Conservation (phyloP, 2,888 invertebrate species). For the Aspidiotus destructor region DNA sequence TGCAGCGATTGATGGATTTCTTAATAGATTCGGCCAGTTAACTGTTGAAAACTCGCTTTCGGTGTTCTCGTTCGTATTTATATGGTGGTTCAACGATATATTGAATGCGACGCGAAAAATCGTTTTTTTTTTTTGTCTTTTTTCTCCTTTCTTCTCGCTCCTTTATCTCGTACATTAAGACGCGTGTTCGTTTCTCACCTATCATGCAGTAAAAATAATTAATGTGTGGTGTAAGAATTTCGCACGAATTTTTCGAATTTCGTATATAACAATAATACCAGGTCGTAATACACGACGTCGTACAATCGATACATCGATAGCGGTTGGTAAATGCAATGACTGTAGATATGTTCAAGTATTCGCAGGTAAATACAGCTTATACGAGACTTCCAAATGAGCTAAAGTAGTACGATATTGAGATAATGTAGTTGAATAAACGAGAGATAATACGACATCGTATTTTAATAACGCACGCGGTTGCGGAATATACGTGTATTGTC, state of each 20-base stretch:
- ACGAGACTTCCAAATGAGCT: not conserved
- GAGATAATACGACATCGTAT: too few relatives aligned
- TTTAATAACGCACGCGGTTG: too few relatives aligned
- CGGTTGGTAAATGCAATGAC: conserved; percentile 15
- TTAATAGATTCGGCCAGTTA: conserved; percentile 15
- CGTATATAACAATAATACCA: conserved; percentile 1
- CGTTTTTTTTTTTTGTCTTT: conserved; percentile 6
- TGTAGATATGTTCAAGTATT: conserved; percentile 14
- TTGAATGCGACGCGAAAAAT: conserved; percentile 10
- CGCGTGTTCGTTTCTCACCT: not conserved
- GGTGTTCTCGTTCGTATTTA: too few relatives aligned
- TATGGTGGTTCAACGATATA: not conserved
- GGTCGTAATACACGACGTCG: too few relatives aligned
- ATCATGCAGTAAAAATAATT: conserved; percentile 1
- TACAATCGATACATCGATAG: too few relatives aligned
- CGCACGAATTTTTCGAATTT: conserved; percentile 7
- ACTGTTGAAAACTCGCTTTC: not conserved
- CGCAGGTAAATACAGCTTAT: conserved; percentile 15
- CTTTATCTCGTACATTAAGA: not conserved
- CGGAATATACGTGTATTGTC: too few relatives aligned
- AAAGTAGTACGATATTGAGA: too few relatives aligned
- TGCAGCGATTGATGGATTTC: conserved; percentile 29
- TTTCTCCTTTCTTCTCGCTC: not conserved
- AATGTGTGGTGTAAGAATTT: conserved; percentile 17
- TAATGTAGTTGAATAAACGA: too few relatives aligned